These are phyloP conservation scores for Tricholaema leucomelas DNA, from an alignment of 2,113 vertebrate species.

Conservation along the genomic window DNA sequence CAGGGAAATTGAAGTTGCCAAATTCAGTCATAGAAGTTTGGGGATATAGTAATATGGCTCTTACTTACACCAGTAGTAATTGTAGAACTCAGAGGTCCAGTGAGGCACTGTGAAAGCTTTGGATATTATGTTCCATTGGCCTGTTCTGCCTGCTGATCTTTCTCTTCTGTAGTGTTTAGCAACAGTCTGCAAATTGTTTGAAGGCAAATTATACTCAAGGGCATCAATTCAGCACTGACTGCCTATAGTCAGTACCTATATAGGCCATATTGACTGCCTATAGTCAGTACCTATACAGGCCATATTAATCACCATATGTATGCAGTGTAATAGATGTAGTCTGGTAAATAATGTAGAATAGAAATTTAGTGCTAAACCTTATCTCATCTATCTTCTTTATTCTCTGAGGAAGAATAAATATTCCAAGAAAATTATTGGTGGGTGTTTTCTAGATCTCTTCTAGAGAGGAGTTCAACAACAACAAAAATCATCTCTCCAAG, in stretches of 20 bases:
- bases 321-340: not conserved
- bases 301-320: not conserved
- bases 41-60: not conserved
- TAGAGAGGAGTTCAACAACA: not conserved
- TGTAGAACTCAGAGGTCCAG: not conserved
- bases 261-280: not conserved
- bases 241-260: not conserved
- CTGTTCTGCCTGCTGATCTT: not conserved
- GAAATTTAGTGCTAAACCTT: not conserved
- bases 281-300: not conserved
- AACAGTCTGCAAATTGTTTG: slow-evolving; percentile 32
- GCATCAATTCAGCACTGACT: not conserved
- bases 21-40: not conserved
- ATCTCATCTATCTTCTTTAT: not conserved
- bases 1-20: not conserved
- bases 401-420: not conserved
- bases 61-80: not conserved
- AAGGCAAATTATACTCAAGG: not conserved
- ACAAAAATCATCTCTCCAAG: not conserved
- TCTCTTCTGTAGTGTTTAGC: slow-evolving; percentile 20
- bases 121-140: not conserved
- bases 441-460: not conserved
- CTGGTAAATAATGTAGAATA: not conserved
- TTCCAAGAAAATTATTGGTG: not conserved
- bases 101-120: not conserved